Conservation (phyloP, 1,140 invertebrate genomes). For the Helicorthomorpha holstii region DNA sequence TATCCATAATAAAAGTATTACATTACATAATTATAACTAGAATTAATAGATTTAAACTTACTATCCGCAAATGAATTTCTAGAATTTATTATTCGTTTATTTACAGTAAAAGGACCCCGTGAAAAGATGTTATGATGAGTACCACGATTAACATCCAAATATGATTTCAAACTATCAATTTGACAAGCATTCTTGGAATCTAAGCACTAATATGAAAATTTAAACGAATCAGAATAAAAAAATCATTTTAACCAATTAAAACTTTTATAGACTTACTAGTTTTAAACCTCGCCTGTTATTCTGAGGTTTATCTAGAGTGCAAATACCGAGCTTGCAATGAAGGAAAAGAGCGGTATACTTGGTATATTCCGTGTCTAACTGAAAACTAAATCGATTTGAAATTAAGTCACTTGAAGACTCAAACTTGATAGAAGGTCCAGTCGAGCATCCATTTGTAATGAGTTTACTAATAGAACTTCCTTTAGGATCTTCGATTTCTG, state of each 20-base stretch:
- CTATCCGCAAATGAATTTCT: constrained; percentile 7
- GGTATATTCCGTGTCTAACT: constrained; percentile 16
- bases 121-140: constrained; percentile 18
- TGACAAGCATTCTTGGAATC: constrained; percentile 18
- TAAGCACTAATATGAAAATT: constrained; percentile 17
- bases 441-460: not conserved
- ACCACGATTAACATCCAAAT: constrained; percentile 15
- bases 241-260: constrained; percentile 6
- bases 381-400: not conserved
- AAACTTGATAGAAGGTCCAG: not conserved
- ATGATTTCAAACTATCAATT: constrained; percentile 15
- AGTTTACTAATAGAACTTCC: not conserved
- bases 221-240: not conserved
- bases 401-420: not conserved
- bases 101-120: constrained; percentile 16
- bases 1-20: not conserved
- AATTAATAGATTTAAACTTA: not conserved
- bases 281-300: constrained; percentile 12
- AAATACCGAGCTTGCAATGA: constrained; percentile 19
- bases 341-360: constrained; percentile 14
- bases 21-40: constrained; percentile 4
- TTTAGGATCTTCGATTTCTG: constrained; percentile 1
- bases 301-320: constrained; percentile 13
- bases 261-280: constrained; percentile 10
- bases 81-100: constrained; percentile 2